Evolutionary conservation across 2,113 vertebrate species (phyloP).

Genomic region (Notarius quadriscutis): DNA sequence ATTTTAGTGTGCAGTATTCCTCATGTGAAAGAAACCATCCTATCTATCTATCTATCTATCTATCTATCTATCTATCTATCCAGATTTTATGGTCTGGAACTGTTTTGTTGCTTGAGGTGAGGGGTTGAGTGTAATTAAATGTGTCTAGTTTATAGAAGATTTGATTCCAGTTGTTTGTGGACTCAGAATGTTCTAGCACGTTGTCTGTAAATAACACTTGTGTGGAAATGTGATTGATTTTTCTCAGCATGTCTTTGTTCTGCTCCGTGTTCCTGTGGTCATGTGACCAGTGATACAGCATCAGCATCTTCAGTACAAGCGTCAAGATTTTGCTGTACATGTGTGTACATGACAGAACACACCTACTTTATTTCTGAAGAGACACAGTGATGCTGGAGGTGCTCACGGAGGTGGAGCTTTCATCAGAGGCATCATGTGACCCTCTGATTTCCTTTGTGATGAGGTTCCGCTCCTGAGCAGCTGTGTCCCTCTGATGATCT

Average conservation of each 20-base stretch:
- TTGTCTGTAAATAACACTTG: not conserved
- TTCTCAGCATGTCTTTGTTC: slow-evolving; percentile 1
- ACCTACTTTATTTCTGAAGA: not conserved
- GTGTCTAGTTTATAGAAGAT: not conserved
- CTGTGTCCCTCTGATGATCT: not conserved
- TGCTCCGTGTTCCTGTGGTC: not conserved
- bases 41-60: not conserved
- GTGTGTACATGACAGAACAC: not conserved
- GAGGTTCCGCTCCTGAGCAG: not conserved
- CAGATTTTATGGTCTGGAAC: not conserved
- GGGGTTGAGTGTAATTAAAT: not conserved
- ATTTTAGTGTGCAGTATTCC: no score
- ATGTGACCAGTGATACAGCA: not conserved
- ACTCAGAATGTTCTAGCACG: not conserved
- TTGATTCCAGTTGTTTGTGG: not conserved
- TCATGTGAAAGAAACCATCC: no score
- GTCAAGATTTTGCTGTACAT: not conserved
- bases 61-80: not conserved
- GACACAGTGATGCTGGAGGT: not conserved
- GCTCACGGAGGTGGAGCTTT: not conserved
- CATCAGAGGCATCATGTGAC: not conserved
- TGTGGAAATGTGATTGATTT: not conserved
- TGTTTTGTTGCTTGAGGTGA: not conserved
- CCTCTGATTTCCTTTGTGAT: not conserved
- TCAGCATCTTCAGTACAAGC: not conserved